These are phyloP conservation scores for Sicus ferrugineus DNA, from an alignment of 2,888 invertebrate species.

Conservation along the genomic window DNA sequence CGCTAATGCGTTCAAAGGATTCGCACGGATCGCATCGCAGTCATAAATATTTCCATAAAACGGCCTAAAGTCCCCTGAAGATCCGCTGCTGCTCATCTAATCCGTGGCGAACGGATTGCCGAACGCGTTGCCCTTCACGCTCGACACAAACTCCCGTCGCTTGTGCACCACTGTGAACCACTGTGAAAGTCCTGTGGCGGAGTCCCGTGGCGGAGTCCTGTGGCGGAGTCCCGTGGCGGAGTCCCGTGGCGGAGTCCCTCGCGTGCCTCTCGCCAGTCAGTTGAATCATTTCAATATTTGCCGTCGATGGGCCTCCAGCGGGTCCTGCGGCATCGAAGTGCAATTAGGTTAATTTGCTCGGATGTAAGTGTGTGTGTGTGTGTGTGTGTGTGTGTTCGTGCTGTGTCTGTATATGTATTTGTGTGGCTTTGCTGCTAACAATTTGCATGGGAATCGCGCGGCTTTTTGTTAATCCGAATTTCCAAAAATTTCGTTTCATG, in stretches of 20 bases:
- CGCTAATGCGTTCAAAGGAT: background rate
- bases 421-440: constrained; percentile 8
- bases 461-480: background rate
- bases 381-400: background rate
- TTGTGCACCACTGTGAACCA: background rate
- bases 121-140: background rate
- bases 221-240: no score
- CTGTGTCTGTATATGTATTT: constrained; percentile 26
- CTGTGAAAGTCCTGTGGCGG: background rate
- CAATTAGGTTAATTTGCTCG: constrained; percentile 55
- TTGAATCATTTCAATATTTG: constrained; percentile 8
- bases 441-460: constrained; percentile 23
- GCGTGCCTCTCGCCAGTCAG: constrained; percentile 29
- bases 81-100: constrained; percentile 27
- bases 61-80: background rate
- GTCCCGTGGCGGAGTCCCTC: background rate
- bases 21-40: background rate
- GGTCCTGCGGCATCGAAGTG: constrained; percentile 45
- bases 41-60: background rate
- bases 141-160: background rate
- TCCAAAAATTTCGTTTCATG: background rate
- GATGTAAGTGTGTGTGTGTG: background rate
- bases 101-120: constrained; percentile 21
- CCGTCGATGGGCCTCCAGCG: background rate
- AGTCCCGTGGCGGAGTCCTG: no score